These are phyloP conservation scores for Phalacrocorax aristotelis DNA, from an alignment of 2,113 vertebrate species.

Conservation along the genomic window DNA sequence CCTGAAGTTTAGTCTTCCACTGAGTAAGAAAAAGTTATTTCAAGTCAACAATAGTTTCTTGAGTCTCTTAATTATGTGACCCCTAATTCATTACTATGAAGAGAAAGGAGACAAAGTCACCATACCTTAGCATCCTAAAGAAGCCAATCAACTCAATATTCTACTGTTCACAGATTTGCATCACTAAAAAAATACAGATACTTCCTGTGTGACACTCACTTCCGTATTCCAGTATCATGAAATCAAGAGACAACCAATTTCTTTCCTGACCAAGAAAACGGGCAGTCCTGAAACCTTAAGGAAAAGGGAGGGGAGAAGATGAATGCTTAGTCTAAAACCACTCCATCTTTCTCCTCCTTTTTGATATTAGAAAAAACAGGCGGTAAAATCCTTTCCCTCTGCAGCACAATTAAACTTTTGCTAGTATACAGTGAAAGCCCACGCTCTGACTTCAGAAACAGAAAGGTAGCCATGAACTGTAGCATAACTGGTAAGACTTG, in stretches of 20 bases:
- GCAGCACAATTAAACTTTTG: neutral
- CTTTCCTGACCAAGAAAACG: neutral
- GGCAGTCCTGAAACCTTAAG: neutral
- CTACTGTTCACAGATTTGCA: neutral
- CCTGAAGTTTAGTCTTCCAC: neutral
- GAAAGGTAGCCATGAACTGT: neutral
- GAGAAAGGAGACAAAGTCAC: neutral
- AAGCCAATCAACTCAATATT: neutral
- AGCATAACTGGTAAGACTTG: neutral
- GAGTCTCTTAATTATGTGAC: neutral
- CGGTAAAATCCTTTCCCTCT: neutral
- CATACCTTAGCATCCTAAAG: neutral
- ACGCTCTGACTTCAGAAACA: neutral
- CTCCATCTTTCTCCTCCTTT: neutral
- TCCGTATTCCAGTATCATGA: neutral
- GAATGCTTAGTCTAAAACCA: neutral
- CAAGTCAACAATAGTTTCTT: neutral
- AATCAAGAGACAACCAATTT: neutral
- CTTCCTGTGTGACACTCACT: neutral
- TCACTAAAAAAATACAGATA: neutral
- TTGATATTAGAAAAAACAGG: neutral
- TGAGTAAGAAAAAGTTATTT: neutral
- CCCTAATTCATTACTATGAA: neutral
- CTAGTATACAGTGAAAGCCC: neutral
- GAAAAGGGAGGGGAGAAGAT: neutral